A percentile compares a stretch with the other conserved stretches of the same genome.
phyloP scores from a whole-genome alignment of 35 echinoderm and acorn worm species.

The Stichopus chloronotus region DNA sequence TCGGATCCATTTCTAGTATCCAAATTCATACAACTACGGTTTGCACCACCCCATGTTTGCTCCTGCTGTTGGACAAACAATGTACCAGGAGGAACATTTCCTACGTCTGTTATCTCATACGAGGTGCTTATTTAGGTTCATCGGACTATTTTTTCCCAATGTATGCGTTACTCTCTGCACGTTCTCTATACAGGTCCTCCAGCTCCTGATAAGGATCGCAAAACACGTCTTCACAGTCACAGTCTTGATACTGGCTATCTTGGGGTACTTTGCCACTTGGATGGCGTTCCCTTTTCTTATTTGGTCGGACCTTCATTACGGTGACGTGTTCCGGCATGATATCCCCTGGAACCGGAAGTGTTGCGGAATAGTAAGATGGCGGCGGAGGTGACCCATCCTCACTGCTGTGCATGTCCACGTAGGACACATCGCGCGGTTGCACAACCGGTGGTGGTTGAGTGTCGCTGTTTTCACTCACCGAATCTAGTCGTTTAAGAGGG shows the following conservation, averaged over 20 bases:
- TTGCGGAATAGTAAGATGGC: conserved; percentile 56
- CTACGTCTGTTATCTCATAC: not conserved
- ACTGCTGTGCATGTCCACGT: conserved; percentile 50
- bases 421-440: conserved; percentile 39
- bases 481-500: conserved; percentile 1
- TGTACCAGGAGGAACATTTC: too few relatives aligned
- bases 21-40: too few relatives aligned
- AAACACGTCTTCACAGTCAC: conserved; percentile 38
- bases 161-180: conserved; percentile 49
- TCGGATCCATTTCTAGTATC: too few relatives aligned
- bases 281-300: conserved; percentile 32
- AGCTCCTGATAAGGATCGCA: conserved; percentile 47
- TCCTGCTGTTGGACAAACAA: too few relatives aligned
- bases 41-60: too few relatives aligned
- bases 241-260: not conserved
- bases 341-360: conserved; percentile 32
- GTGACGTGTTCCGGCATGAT: conserved; percentile 41
- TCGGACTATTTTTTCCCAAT: conserved; percentile 36
- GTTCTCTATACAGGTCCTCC: conserved; percentile 48
- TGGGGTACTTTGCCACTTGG: conserved; percentile 39
- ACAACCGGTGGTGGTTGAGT: not conserved
- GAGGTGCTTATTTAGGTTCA: not conserved
- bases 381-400: conserved; percentile 30
- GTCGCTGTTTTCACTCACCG: not conserved
- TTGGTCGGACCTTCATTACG: conserved; percentile 19